Evolutionary conservation across 2,797 vertebrate genomes (phyloP).

Genomic region (Enteromius afrohamiltoni): DNA sequence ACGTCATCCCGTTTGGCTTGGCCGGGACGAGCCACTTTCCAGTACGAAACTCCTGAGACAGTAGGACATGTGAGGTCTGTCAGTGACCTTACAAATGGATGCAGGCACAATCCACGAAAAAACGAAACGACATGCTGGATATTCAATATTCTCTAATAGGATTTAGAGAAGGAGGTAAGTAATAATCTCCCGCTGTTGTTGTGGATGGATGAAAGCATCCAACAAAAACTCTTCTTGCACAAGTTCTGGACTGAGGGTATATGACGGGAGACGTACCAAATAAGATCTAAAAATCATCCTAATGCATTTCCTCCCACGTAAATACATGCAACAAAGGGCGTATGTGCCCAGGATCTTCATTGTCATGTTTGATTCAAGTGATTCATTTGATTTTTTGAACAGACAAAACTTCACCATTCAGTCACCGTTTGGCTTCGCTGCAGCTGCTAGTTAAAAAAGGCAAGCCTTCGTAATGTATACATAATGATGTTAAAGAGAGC

Average conservation of each 20-base stretch:
- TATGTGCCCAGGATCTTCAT: not conserved
- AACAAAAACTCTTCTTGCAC: constrained; percentile 48
- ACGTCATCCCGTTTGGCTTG: constrained; percentile 55
- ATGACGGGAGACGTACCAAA: constrained; percentile 10
- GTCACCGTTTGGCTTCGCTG: not conserved
- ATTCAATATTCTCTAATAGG: constrained; percentile 45
- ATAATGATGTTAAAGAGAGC: constrained; percentile 17
- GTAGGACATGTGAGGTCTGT: constrained; percentile 53
- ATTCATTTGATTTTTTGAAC: constrained; percentile 30
- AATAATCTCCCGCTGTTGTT: constrained; percentile 49
- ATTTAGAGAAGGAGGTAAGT: constrained; percentile 42
- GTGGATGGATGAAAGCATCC: constrained; percentile 33
- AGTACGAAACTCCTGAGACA: constrained; percentile 56
- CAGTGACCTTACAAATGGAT: constrained; percentile 47
- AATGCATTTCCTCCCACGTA: constrained; percentile 14
- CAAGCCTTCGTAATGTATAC: constrained; percentile 28
- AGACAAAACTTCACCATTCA: constrained; percentile 7
- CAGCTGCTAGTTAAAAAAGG: constrained; percentile 15
- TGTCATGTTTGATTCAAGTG: not conserved
- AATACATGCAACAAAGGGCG: not conserved
- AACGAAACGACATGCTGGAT: constrained; percentile 32
- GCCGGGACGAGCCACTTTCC: constrained; percentile 54
- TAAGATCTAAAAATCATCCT: constrained; percentile 1
- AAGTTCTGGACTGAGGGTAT: constrained; percentile 25
- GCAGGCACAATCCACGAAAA: constrained; percentile 21